Base-by-base conservation (phyloP, 2,888 invertebrate species). In the Uloborus plumipes region DNA sequence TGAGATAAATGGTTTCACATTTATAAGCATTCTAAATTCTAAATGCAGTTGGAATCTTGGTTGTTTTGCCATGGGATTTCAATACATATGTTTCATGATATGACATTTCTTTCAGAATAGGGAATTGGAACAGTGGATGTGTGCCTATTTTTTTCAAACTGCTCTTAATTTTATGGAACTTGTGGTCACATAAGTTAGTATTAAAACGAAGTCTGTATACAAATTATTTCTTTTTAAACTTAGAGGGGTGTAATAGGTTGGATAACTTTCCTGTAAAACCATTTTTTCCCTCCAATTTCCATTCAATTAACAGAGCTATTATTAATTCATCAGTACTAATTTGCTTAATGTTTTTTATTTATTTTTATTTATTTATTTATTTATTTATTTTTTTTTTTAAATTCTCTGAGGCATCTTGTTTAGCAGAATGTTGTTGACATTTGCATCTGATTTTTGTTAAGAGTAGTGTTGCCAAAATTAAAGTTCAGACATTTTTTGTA, bases 151-250 rank as follows among this genome's bases (percentile, higher is more conserved):
- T 81, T 81, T 81, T 81, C 80, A 74, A 61, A 81, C 80, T 73
- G 80, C 80, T 74, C 80, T 81, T 81, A 71, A 73, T 80, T 80
- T 80, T 67, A 80, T 53, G 73, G 73, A 73, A 31, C 79, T 22
- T 77, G 77, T 80, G 79, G 73, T 73, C 73, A 61, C 79, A 80
- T 80, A 80, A 81, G 80, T 81, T 81, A 81, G 80, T 81, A 81
- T 81, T 81, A 81, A 81, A 62, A 22, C 65, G 80, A 81, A 81
- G 80, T 81, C 80, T 81, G 80, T 81, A 81, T 81, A 55, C 69
- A 72, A 69, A 55, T 62, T 70, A 69, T 79, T 81, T 74, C 75
- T 81, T 81, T 64, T 70, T 70, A 59, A 71, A 64, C 39, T 74
- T 73, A 47, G 50, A n/a, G 55, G 80, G 80, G 67, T 62, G 69